phyloP scores from a whole-genome alignment of 2,797 vertebrate species.

The Notolepis coatsorum region DNA sequence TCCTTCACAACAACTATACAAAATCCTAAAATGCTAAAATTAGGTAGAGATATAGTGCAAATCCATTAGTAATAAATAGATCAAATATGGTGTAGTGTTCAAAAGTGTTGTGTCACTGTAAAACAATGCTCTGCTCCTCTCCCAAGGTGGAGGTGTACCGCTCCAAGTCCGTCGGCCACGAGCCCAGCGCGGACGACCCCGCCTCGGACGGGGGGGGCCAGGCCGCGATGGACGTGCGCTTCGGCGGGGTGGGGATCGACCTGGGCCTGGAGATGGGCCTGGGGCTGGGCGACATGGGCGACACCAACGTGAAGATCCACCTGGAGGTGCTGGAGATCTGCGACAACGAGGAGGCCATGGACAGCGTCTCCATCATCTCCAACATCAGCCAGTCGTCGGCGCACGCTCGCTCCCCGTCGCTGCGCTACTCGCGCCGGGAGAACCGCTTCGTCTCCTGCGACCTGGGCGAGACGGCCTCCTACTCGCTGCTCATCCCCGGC shows the following conservation, averaged over 20 bases:
- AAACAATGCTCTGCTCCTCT: not conserved
- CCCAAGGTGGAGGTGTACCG: conserved; percentile 92
- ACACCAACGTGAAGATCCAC: conserved; percentile 97
- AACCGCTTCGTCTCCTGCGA: conserved; percentile 98
- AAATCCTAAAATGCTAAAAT: no score
- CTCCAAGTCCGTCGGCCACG: conserved; percentile 96
- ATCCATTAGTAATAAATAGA: no score
- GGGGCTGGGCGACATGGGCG: conserved; percentile 71
- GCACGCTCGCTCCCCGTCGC: conserved; percentile 92
- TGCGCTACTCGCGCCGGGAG: conserved; percentile 94
- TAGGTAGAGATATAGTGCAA: no score
- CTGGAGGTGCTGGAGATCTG: conserved; percentile 99
- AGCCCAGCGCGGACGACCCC: conserved; percentile 88
- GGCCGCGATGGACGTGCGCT: conserved; percentile 39
- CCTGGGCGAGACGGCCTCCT: conserved; percentile 94
- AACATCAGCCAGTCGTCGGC: conserved; percentile 98
- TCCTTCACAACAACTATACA: no score
- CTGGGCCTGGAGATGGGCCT: conserved; percentile 48
- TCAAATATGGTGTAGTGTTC: no score
- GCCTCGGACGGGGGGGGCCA: conserved; percentile 64
- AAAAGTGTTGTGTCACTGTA: not conserved
- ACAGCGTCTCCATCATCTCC: conserved; percentile 97
- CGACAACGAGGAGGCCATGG: conserved; percentile 94
- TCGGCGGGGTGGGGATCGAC: conserved; percentile 51
- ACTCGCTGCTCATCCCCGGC: conserved; percentile 94